These are phyloP conservation scores for Leucoraja ocellata DNA, from an alignment of 2,797 vertebrate species.

Conservation along the genomic window DNA sequence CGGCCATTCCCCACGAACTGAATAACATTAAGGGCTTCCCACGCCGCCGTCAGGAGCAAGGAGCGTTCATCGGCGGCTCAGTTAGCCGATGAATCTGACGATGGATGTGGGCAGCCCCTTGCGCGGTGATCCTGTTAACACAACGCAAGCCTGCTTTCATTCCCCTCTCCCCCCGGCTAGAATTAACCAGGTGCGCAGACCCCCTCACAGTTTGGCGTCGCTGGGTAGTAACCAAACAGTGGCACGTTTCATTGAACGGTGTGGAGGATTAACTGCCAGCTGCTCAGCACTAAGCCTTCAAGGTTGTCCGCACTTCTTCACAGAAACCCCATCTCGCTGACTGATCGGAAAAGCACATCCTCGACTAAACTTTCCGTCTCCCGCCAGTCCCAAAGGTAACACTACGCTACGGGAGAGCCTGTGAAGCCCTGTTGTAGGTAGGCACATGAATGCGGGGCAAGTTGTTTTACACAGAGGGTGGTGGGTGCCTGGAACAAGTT, in stretches of 20 bases:
- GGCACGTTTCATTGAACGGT: too few relatives aligned
- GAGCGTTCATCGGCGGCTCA: not conserved
- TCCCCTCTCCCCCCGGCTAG: not conserved
- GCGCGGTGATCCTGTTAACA: conserved; percentile 23
- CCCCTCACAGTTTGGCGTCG: not conserved
- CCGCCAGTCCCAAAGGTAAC: not conserved
- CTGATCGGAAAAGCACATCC: not conserved
- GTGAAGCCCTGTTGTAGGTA: too few relatives aligned
- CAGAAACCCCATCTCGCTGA: not conserved
- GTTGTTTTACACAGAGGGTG: too few relatives aligned
- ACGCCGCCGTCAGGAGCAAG: not conserved
- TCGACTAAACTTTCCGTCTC: not conserved
- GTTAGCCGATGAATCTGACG: too few relatives aligned
- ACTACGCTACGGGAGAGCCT: not conserved
- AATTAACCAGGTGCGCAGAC: not conserved
- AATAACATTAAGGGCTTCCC: not conserved
- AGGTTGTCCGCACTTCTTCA: not conserved
- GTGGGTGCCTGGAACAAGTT: too few relatives aligned
- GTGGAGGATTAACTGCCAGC: not conserved
- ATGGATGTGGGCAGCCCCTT: not conserved
- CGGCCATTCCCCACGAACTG: not conserved
- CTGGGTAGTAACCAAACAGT: not conserved
- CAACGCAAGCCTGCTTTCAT: not conserved
- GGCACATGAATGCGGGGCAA: too few relatives aligned
- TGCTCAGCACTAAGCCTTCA: not conserved